These are phyloP conservation scores for Tetheella fluctuosa DNA, from an alignment of 2,888 invertebrate genomes.

Conservation along the genomic window DNA sequence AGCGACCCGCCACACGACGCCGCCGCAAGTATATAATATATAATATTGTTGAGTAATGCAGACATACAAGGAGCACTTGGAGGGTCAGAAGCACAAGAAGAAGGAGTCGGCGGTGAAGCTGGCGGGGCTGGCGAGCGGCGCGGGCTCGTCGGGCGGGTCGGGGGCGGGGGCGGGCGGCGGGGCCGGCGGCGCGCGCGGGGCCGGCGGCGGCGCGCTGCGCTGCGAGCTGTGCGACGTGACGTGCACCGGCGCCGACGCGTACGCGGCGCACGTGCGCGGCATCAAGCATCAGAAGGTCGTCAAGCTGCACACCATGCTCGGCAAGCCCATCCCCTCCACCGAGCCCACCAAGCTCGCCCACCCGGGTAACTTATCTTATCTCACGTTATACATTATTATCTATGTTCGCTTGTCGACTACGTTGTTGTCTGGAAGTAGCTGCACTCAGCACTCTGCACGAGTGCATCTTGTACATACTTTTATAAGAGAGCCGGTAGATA, in stretches of 20 bases:
- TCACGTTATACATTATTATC: too few relatives aligned
- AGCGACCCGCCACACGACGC: too few relatives aligned
- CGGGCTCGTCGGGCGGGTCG: slow-evolving; percentile 77
- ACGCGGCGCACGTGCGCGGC: slow-evolving; percentile 98
- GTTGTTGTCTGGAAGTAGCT: too few relatives aligned
- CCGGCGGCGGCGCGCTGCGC: slow-evolving; percentile 85
- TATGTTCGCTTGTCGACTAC: too few relatives aligned
- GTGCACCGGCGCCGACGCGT: slow-evolving; percentile 99
- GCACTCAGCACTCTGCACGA: too few relatives aligned
- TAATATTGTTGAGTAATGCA: slow-evolving; percentile 26
- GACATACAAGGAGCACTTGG: slow-evolving; percentile 93
- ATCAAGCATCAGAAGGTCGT: slow-evolving; percentile 99
- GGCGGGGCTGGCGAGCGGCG: slow-evolving; percentile 85
- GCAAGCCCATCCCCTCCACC: slow-evolving; percentile 98
- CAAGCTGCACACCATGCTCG: slow-evolving; percentile 97
- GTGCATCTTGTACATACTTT: too few relatives aligned
- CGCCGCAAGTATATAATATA: too few relatives aligned
- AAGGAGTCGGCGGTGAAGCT: slow-evolving; percentile 91
- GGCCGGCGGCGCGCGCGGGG: slow-evolving; percentile 46
- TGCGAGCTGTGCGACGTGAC: slow-evolving; percentile 99
- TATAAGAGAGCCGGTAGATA: too few relatives aligned
- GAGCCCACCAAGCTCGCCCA: slow-evolving; percentile 94
- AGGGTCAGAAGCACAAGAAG: slow-evolving; percentile 99
- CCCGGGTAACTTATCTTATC: too few relatives aligned
- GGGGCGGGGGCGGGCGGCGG: slow-evolving; percentile 78